Base-by-base conservation (phyloP, 2,113 vertebrate genomes). In the Poeciliopsis prolifica region DNA sequence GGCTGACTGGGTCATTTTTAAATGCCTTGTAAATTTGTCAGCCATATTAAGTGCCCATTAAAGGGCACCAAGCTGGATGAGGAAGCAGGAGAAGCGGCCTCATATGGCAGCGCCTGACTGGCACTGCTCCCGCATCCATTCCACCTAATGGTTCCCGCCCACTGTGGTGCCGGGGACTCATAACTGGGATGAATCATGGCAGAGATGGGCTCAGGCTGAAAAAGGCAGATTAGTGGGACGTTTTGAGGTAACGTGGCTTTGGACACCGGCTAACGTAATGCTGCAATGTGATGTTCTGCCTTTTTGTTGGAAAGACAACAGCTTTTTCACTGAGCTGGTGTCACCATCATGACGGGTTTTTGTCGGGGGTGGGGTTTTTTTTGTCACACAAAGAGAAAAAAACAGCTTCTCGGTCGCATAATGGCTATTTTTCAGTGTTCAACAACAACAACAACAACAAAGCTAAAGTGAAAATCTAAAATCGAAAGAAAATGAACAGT, bases 1-100 rank as follows among this genome's bases (percentile, higher is more conserved):
- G 87, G 90, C 88, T 91, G 91, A 85, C 87, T 89, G 79, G 91
- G 92, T 92, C 91, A 91, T 92, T 94, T 94, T 94, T 92, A 93
- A 95, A 93, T 84, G 89, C 92, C 93, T 92, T 92, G 92, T 95
- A 94, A 94, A 93, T 90, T 86, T 94, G 92, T 94, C 93, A 92
- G 89, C 83, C 86, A 84, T 91, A 94, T 94, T 94, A 94, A 93
- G 91, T 91, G 89, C 85, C 91, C 85, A 88, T 93, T 92, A 93
- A 93, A 92, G 87, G 89, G 88, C 90, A 89, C 82, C 85, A 87
- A 85, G 90, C 87, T 86, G 86, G 82, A 86, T 78, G 81, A 88
- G 78, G 82, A 72, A 78, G 85, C 85, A 83, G 79, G 73, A 86
- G 74, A 76, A 74, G 83, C 77, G 78, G 70, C 87, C 78, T 91